Evolutionary conservation across 2,113 vertebrate species (phyloP).

Genomic region (Sakesphorus luctuosus): DNA sequence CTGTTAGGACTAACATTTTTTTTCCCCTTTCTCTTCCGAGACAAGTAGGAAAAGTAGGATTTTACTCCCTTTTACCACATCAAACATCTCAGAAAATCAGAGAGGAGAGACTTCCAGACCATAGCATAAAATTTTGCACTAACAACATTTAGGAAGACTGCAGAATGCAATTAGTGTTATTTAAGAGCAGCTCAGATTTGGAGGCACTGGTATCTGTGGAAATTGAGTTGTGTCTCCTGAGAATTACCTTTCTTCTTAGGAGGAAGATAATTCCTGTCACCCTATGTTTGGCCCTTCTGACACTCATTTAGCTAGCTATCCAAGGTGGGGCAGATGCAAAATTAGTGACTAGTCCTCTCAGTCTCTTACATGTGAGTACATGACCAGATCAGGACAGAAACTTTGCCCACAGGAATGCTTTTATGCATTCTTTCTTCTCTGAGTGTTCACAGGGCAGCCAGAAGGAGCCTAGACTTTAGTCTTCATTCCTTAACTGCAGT

Average conservation of each 20-base stretch:
- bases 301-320: not conserved
- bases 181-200: not conserved
- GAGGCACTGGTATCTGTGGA: not conserved
- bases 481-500: not conserved
- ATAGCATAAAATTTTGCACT: not conserved
- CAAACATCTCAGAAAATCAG: not conserved
- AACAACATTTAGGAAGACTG: not conserved
- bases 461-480: not conserved
- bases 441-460: not conserved
- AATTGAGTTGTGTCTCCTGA: not conserved
- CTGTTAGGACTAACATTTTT: not conserved
- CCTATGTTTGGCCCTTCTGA: not conserved
- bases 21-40: not conserved
- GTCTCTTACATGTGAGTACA: not conserved
- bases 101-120: not conserved
- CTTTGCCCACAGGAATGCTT: not conserved
- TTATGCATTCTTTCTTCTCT: not conserved
- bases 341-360: not conserved
- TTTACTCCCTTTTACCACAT: not conserved
- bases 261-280: not conserved
- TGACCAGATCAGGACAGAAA: rapidly evolving
- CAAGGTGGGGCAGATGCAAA: not conserved
- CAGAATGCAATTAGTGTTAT: not conserved
- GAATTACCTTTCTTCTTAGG: not conserved
- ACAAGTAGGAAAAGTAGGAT: not conserved